Conservation (phyloP, 1,140 invertebrate genomes). For the roundworm (Caenorhabditis elegans) region WBcel235 BX284605.5:13168501-13169000, state of each 20-base stretch:
- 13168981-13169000: not conserved
- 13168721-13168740: constrained; percentile 7
- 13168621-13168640: no score
- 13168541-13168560: no score
- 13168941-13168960: not conserved
- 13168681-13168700: not conserved
- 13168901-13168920: no score
- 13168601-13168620: no score
- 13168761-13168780: not conserved
- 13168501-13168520: no score
- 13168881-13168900: not conserved
- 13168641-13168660: no score
- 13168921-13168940: no score
- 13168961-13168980: not conserved
- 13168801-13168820: not conserved
- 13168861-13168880: not conserved
- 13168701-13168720: not conserved
- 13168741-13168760: not conserved
- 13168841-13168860: not conserved
- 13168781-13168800: not conserved
- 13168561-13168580: no score
- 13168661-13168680: no score
- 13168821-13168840: no score
- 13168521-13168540: no score
- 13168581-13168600: no score